Evolutionary conservation across 2,888 invertebrate genomes (phyloP), one percentile per base, ranked within the genome.

Genomic region (Andrena dorsata): DNA sequence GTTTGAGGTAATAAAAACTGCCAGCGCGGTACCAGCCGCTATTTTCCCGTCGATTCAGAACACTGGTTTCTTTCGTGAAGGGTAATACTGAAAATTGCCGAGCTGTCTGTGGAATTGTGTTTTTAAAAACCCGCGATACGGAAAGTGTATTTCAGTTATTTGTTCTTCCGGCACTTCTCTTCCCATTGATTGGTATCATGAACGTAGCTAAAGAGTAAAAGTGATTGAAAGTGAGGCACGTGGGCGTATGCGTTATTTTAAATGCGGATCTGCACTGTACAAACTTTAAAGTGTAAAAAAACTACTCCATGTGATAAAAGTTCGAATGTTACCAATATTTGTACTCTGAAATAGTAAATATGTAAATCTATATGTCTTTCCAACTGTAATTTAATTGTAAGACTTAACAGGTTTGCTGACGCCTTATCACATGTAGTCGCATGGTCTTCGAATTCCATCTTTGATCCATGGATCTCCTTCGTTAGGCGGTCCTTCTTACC

Each of bases 1-100:
- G 51, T 51, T 51, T 56, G 51, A 61, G 23, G 30, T 58, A 68
- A 76, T 76, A 76, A 80, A 76, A 71, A 28, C 58, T 28, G 30
- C 16, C 28, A 13, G 20, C 23, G 51, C 47, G 47, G 51, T 75
- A 64, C 7, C n/a, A n/a, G 16, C 13, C 20, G 56, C 47, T 41
- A 69, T 75, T 69, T 68, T 47, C 71, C 32, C 26, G 60, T 76
- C 71, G 64, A 76, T 61, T 66, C 20, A 20, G 20, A 20, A 56
- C 71, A 65, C 10, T 3, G 28, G 16, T 49, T 65, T 26, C 49
- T 49, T 49, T 28, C 65, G 26, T 20, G 26, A 65, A 49, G 8
- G 47, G 10, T 30, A 49, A 65, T 65, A 49, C 28, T 26, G 49
- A 65, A 65, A 65, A 65, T 49, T 26, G 65, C 65, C 65, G 51